A percentile compares a stretch with the other conserved stretches of the same genome.
Conservation (phyloP, 2,113 vertebrate species). For the Seriola aureovittata region DNA sequence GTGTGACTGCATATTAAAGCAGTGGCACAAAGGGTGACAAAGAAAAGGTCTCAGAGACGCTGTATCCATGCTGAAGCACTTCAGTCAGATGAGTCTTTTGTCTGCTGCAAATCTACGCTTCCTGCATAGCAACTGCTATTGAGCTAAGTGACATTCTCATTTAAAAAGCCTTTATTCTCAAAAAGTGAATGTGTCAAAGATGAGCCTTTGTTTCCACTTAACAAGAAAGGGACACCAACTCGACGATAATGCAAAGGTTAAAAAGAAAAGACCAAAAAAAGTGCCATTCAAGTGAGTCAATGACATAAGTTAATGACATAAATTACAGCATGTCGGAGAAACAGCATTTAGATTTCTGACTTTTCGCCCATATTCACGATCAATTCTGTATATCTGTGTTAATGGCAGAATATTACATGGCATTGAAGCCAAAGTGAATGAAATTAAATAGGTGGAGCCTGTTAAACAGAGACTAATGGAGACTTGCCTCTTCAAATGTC, state of each 20-base stretch:
- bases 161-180: conserved; percentile 54
- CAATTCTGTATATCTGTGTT: neutral
- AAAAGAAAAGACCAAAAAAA: conserved; percentile 8
- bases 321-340: conserved; percentile 53
- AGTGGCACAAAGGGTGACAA: neutral
- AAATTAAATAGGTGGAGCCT: neutral
- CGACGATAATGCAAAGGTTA: conserved; percentile 3
- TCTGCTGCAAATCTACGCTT: neutral
- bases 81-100: conserved; percentile 32
- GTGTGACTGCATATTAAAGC: no score
- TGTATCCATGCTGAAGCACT: neutral
- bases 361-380: neutral
- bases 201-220: conserved; percentile 50
- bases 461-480: neutral
- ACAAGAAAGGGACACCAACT: conserved; percentile 18
- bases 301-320: conserved; percentile 30
- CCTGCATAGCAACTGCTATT: conserved; percentile 1
- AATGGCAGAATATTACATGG: neutral
- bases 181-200: conserved; percentile 56
- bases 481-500: neutral
- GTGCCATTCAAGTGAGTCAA: conserved; percentile 6
- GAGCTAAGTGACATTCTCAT: conserved; percentile 51
- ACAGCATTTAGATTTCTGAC: conserved; percentile 14
- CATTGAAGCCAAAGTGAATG: neutral
- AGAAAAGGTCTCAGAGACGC: conserved; percentile 8